Evolutionary conservation across 2,797 vertebrate genomes (phyloP), one percentile per base, ranked within the genome.

Genomic region (Diplodus puntazzo): DNA sequence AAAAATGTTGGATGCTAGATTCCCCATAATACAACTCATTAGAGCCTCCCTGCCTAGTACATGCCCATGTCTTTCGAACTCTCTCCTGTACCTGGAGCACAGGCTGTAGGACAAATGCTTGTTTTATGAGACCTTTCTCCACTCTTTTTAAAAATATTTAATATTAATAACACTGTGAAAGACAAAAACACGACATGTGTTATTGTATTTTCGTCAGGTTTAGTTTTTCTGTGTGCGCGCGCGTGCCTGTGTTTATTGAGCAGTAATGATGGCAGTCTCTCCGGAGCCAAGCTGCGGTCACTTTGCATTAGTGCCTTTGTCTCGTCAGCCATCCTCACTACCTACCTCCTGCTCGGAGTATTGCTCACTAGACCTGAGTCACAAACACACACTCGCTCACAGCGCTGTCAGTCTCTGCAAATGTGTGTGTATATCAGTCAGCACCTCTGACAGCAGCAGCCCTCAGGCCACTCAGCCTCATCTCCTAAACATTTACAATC

Each of bases 401-500:
- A 45, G 49, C 2, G 9, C 62, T 21, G 68, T 64, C 23, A 23
- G 55, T 48, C 20, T n/a, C 64, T 81, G 62, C 53, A 43, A 67
- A 23, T 30, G 23, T 60, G 71, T 59, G 68, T 59, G 64, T 70
- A 39, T 66, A 68, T 86, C 69, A 62, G 75, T 84, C 61, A 70
- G 57, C 61, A 54, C 60, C 14, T 59, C 21, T 87, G 80, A 79
- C 76, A 77, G 80, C 61, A 57, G 65, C 54, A 81, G 73, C 87
- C 84, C 84, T 68, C 55, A 34, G 84, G 88, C 71, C 61, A 54
- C 43, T 82, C 67, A 71, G 57, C 62, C 63, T 85, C 54, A 61
- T 79, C 61, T 73, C 70, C 68, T 69, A 27, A 64, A 79, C 78
- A 85, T 81, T 85, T 82, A 77, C 80, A 91, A 82, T 63, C 60